Evolutionary conservation across 2,113 vertebrate genomes (phyloP), one percentile per base, ranked within the genome.

Genomic region (Motacilla tschutschensis): DNA sequence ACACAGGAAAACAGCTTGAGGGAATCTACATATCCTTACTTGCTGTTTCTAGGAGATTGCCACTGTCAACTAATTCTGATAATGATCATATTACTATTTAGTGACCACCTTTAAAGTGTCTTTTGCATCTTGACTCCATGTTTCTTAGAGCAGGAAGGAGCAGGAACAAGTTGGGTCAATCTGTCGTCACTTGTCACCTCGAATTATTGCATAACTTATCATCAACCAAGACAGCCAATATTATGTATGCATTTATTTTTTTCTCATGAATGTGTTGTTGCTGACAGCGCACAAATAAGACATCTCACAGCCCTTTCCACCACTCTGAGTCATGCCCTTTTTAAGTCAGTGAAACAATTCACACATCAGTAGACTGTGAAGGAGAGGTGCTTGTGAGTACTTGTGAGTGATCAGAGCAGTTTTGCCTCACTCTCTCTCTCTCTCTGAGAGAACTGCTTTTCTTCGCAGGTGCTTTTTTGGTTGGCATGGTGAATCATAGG

Each of bases 201-300:
- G n/a, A 77, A 91, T 94, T 91, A 91, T 67, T 91, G 43, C 71
- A 33, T 88, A 93, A 89, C 46, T 66, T 70, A 55, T 48, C 89
- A 71, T 73, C 43, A 57, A 2, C 47, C 14, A 64, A 67, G 65
- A 48, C 31, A 77, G 60, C 21, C 48, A 67, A 35, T 66, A 63
- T 79, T 81, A 87, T 44, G 33, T 33, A 82, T 80, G 80, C 69
- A 46, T 80, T 83, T 89, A 15, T 77, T 84, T 86, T 36, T 63
- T 87, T 85, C 87, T 87, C 76, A 71, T 48, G 82, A 48, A 60
- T 29, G 31, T 74, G 41, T 41, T 93, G 69, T 46, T 87, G 93
- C 85, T 91, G 91, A 93, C 62, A 46, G 11, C 0, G 0, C 69
- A 66, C 76, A 89, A 82, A 57, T 40, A 55, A 67, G 62, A 71